These are phyloP conservation scores for Cheilosia impressa DNA, from an alignment of 2,888 invertebrate species.

Conservation along the genomic window DNA sequence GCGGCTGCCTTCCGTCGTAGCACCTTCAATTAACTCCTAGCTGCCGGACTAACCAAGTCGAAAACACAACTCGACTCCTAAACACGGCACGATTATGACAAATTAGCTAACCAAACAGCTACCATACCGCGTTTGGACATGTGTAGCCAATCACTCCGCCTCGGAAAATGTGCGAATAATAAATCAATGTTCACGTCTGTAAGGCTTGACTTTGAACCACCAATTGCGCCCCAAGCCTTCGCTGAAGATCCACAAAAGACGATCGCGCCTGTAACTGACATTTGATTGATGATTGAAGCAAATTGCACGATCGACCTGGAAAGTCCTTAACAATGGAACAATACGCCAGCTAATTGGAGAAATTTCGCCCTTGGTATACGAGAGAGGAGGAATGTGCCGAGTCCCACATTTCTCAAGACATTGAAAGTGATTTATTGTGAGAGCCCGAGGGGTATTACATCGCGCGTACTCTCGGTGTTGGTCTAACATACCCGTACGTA, in stretches of 20 bases:
- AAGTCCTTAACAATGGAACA: conserved; percentile 32
- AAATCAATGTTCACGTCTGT: conserved; percentile 14
- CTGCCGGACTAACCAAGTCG: not conserved
- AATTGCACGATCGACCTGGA: conserved; percentile 42
- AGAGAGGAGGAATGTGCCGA: conserved; percentile 5
- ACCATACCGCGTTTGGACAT: conserved; percentile 3
- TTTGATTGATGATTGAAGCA: conserved; percentile 40
- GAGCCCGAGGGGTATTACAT: conserved; percentile 28
- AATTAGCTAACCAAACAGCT: conserved; percentile 31
- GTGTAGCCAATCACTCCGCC: conserved; percentile 12
- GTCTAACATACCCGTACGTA: conserved; percentile 35
- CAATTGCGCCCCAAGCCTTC: not conserved
- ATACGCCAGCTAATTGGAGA: conserved; percentile 37
- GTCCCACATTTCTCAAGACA: conserved; percentile 26
- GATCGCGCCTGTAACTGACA: conserved; percentile 18
- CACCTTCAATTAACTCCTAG: conserved; percentile 10
- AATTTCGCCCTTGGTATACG: conserved; percentile 33
- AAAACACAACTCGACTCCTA: conserved; percentile 4
- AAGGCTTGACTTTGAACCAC: not conserved
- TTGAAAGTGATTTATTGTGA: conserved; percentile 62
- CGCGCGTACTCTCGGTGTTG: conserved; percentile 39
- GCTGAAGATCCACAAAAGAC: not conserved
- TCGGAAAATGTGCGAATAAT: not conserved
- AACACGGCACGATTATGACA: conserved; percentile 20
- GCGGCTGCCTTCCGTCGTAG: not conserved